Base-by-base conservation (phyloP, 1,140 invertebrate genomes). In the Microvelia longipes region DNA sequence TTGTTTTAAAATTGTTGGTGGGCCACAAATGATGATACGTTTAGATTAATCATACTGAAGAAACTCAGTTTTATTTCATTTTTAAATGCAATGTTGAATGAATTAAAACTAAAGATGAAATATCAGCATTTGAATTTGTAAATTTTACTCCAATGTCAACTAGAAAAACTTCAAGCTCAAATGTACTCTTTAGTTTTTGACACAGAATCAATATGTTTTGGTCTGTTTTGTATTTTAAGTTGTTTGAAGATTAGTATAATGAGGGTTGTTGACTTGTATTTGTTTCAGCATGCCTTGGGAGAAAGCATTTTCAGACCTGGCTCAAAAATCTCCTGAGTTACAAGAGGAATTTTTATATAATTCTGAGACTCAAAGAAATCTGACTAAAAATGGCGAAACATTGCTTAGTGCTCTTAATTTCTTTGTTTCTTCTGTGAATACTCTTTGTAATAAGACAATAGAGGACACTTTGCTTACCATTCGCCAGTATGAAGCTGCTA, bases 301-400 rank as follows among this genome's bases (percentile, higher is more conserved):
- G 92, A n/a, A 94, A 76, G 88, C 91, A n/a, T 96, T 98, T 79
- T 89, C 92, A n/a, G 94, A 97, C 75, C 80, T 97, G 65, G 91
- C 93, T 61, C 93, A 96, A 80, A 94, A 94, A 81, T 94, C 92
- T 35, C 94, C 94, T 0, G 94, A 97, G 78, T 82, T 98, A 62
- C 93, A 96, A 80, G 90, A 95, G 77, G 92, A 96, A 80, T 98
- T 98, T 81, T 83, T 92, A 28, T 95, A 94, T 77, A 98, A 98
- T 82, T 92, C 93, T 29, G 93, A 97, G 81, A 96, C 94, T 29
- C 94, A 98, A 82, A 84, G 92, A 77, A 92, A 91, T 77, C 82
- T 98, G 50, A 92, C 91, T 29, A 94, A 94, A 82, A 96, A 98
- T 81, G 94, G 94, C 25, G 94, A 98, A 82, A 88, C 90, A 71